Percentiles rank a stretch among this genome's conserved stretches.
Evolutionary conservation across 1,140 invertebrate species (phyloP).

Genomic region (Polypedilum pembai): DNA sequence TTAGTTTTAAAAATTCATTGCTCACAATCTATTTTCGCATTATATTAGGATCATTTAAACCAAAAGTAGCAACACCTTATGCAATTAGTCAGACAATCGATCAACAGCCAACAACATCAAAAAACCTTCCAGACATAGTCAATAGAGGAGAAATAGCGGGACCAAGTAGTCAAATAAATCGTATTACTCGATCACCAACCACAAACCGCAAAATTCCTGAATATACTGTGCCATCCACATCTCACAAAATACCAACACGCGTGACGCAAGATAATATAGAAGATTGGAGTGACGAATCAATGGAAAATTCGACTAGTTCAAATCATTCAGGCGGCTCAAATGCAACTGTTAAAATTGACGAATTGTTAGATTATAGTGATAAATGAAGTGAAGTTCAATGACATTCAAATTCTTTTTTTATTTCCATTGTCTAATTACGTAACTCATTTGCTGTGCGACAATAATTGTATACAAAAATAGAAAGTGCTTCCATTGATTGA

Average conservation of each 20-base stretch:
- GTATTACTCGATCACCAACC: conserved; percentile 30
- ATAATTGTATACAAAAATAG: conserved; percentile 7
- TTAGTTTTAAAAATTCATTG: neutral
- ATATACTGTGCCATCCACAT: conserved; percentile 29
- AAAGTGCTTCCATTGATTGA: neutral
- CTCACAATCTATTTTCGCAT: neutral
- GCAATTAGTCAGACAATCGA: conserved; percentile 27
- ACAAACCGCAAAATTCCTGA: conserved; percentile 31
- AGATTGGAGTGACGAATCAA: conserved; percentile 34
- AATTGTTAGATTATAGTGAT: conserved; percentile 41
- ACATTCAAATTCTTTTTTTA: neutral
- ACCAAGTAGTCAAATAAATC: conserved; percentile 21
- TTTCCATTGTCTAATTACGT: neutral
- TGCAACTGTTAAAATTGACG: conserved; percentile 42
- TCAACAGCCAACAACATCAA: conserved; percentile 24
- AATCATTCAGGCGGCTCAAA: conserved; percentile 43
- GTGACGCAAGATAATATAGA: conserved; percentile 32
- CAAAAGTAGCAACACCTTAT: conserved; percentile 8
- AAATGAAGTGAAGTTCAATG: conserved; percentile 29
- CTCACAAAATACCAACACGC: conserved; percentile 28
- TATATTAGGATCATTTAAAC: neutral
- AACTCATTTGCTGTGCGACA: neutral
- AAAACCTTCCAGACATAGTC: conserved; percentile 22
- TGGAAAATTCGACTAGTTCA: conserved; percentile 34
- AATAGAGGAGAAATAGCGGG: neutral